Evolutionary conservation across 2,888 invertebrate genomes (phyloP).

Genomic region (Drosophila emarginata): DNA sequence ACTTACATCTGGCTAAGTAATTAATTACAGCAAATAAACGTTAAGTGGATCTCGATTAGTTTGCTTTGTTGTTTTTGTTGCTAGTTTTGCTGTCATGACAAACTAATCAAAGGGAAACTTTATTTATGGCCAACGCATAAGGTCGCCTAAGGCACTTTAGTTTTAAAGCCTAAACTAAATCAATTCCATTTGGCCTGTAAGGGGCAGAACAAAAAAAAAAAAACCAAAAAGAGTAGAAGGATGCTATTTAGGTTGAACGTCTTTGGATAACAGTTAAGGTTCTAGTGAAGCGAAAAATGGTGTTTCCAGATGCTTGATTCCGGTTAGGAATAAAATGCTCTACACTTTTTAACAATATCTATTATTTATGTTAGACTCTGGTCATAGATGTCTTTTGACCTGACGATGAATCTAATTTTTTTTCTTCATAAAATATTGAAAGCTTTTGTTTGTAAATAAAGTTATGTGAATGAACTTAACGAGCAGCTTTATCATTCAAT

Average conservation of each 20-base stretch:
- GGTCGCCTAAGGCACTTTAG: not conserved
- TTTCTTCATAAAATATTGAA: too few species aligned
- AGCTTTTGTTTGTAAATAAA: not conserved
- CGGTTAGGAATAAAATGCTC: too few species aligned
- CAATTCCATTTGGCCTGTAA: not conserved
- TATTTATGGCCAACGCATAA: not conserved
- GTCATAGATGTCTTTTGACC: too few species aligned
- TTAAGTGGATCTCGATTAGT: not conserved
- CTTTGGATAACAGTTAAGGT: too few species aligned
- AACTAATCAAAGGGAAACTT: not conserved
- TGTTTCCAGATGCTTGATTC: too few species aligned
- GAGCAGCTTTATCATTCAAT: not conserved
- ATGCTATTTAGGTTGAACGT: too few species aligned
- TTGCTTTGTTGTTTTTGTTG: not conserved
- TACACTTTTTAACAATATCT: too few species aligned
- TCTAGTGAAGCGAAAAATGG: too few species aligned
- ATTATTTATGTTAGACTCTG: too few species aligned
- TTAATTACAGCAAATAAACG: constrained; percentile 1
- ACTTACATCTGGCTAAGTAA: not conserved
- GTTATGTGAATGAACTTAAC: not conserved
- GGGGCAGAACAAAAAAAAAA: too few species aligned
- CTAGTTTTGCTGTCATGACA: not conserved
- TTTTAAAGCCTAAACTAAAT: not conserved
- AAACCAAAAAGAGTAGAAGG: not conserved
- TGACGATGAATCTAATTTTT: too few species aligned